These are phyloP conservation scores for Hirudo medicinalis DNA, from an alignment of 1,140 invertebrate genomes.

Conservation along the genomic window DNA sequence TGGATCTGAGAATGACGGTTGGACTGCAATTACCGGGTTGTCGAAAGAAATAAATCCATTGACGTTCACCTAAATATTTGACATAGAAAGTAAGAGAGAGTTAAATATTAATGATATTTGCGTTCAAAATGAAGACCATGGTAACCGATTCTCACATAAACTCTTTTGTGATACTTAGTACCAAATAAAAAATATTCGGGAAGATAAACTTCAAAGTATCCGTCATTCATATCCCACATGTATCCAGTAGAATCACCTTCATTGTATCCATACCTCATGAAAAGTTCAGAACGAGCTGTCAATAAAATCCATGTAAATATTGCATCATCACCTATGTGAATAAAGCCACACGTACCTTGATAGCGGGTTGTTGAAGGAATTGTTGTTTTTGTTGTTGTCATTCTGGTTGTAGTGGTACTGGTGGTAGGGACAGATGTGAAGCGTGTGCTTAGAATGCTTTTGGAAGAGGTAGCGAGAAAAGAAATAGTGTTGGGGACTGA, in stretches of 20 bases:
- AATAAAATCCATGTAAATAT: not conserved
- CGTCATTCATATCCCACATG: not conserved
- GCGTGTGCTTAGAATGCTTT: too few relatives aligned
- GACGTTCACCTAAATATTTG: slow-evolving; percentile 2
- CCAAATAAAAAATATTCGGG: slow-evolving; percentile 2
- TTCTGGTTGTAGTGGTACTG: too few relatives aligned
- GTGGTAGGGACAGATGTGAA: too few relatives aligned
- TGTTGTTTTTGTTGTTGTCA: too few relatives aligned
- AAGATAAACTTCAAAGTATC: not conserved
- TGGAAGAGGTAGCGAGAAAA: too few relatives aligned
- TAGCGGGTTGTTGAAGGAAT: too few relatives aligned
- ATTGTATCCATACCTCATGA: not conserved
- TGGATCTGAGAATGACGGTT: not conserved
- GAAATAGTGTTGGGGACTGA: too few relatives aligned
- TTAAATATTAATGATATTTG: not conserved
- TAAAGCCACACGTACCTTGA: too few relatives aligned
- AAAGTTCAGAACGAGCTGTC: not conserved
- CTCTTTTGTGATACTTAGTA: not conserved
- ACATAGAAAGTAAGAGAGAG: not conserved
- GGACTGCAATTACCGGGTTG: not conserved
- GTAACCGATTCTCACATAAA: not conserved
- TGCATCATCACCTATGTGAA: not conserved
- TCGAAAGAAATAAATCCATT: slow-evolving; percentile 1
- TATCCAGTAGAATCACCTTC: not conserved
- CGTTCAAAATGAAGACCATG: not conserved